phyloP scores from a whole-genome alignment of 2,113 vertebrate species.

The Myotis brandtii region DNA sequence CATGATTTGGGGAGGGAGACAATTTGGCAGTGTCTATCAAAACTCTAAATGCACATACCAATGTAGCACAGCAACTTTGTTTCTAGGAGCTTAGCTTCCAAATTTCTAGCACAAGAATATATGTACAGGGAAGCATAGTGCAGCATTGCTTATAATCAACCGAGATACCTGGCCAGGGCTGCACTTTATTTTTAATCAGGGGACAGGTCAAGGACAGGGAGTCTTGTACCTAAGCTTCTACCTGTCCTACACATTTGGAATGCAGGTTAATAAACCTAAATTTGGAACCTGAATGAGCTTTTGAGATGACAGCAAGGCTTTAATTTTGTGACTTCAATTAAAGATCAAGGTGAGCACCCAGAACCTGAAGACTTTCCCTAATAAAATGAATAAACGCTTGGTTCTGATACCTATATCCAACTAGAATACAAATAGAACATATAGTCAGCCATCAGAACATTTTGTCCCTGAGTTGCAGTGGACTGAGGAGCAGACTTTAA shows the following conservation, averaged over 20 bases:
- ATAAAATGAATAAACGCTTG: conserved; percentile 1
- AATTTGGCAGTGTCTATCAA: background rate
- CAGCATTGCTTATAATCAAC: background rate
- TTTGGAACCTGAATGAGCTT: background rate
- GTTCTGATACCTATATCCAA: background rate
- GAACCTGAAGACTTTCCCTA: conserved; percentile 23
- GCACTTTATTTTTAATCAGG: background rate
- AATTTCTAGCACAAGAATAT: background rate
- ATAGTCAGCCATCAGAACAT: background rate
- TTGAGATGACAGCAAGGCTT: background rate
- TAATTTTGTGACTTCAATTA: background rate
- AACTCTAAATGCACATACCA: background rate
- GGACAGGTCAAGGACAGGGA: background rate
- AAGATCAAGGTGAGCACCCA: background rate
- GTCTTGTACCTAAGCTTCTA: background rate
- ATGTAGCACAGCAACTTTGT: background rate
- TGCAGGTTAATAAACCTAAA: background rate
- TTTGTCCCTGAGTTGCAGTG: background rate
- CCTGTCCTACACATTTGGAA: background rate
- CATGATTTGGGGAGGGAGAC: background rate
- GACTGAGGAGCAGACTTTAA: conserved; percentile 32
- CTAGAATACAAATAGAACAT: background rate
- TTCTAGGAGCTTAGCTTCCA: background rate
- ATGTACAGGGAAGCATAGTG: background rate
- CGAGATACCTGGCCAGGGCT: background rate